Percentiles rank a stretch among this genome's conserved stretches.
Evolutionary conservation across 2,797 vertebrate genomes (phyloP).

Genomic region (Intellagama lesueurii): DNA sequence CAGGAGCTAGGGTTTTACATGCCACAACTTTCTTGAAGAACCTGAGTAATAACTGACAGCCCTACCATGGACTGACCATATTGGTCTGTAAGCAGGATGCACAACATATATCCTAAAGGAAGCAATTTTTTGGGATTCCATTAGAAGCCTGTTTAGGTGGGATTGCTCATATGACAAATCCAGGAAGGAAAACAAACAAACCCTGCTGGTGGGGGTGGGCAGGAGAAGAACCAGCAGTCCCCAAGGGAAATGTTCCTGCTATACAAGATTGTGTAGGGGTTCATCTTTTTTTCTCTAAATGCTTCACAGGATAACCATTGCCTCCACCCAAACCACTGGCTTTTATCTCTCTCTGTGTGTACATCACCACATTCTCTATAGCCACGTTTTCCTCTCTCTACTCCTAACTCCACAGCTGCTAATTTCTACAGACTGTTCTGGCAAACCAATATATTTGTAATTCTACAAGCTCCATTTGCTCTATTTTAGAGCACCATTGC

Average conservation of each 20-base stretch:
- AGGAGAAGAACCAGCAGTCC: background rate
- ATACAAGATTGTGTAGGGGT: background rate
- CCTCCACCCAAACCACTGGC: background rate
- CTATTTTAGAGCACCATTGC: too few relatives aligned
- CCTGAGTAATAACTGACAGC: background rate
- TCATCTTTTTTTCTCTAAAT: background rate
- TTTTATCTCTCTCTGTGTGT: background rate
- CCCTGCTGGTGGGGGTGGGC: background rate
- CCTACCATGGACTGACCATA: background rate
- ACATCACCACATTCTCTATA: background rate
- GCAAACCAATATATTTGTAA: too few relatives aligned
- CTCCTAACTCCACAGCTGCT: too few relatives aligned
- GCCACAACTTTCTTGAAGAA: background rate
- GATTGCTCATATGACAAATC: background rate
- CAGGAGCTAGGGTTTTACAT: background rate
- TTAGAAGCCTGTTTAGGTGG: background rate
- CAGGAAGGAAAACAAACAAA: background rate
- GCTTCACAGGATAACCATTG: background rate
- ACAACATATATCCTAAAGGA: background rate
- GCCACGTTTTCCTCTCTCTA: too few relatives aligned
- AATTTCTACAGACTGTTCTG: too few relatives aligned
- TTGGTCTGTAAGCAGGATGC: background rate
- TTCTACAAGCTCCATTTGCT: too few relatives aligned
- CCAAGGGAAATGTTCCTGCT: background rate
- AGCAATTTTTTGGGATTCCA: background rate